phyloP scores from a whole-genome alignment of 2,797 vertebrate species.

The Oryzias sinensis region DNA sequence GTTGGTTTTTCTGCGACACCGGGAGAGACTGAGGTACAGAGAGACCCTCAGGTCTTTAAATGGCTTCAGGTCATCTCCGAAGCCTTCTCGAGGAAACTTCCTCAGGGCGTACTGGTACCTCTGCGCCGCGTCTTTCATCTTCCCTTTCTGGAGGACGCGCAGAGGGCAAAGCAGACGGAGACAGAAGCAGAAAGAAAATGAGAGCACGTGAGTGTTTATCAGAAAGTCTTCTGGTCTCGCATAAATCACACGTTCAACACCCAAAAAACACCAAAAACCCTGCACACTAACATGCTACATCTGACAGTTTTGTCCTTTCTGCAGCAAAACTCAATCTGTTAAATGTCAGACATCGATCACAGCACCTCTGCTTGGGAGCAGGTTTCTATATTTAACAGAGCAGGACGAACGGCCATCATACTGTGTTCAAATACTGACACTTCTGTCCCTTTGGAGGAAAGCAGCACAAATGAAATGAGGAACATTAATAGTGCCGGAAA shows the following conservation, averaged over 20 bases:
- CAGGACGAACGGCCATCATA: slow-evolving; percentile 22
- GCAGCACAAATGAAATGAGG: not conserved
- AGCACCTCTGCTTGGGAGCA: slow-evolving; percentile 30
- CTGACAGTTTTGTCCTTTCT: slow-evolving; percentile 50
- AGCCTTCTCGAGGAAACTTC: slow-evolving; percentile 97
- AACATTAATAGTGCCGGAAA: not conserved
- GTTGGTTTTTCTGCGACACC: slow-evolving; percentile 97
- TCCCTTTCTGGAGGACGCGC: slow-evolving; percentile 87
- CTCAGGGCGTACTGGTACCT: slow-evolving; percentile 95
- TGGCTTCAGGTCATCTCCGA: slow-evolving; percentile 94
- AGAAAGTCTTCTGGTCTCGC: slow-evolving; percentile 37
- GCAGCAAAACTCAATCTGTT: slow-evolving; percentile 57
- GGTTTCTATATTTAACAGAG: slow-evolving; percentile 26
- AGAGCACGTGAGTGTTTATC: slow-evolving; percentile 11
- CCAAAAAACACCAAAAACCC: slow-evolving; percentile 8
- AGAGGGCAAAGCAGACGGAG: slow-evolving; percentile 47
- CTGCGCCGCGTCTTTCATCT: slow-evolving; percentile 98
- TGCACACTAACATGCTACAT: slow-evolving; percentile 17
- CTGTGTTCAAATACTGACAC: slow-evolving; percentile 12
- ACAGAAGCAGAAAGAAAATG: slow-evolving; percentile 27
- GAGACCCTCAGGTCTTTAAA: slow-evolving; percentile 95
- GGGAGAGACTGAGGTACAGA: slow-evolving; percentile 93
- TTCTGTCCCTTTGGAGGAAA: slow-evolving; percentile 9
- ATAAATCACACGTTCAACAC: slow-evolving; percentile 61
- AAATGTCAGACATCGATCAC: slow-evolving; percentile 70